Percentiles rank a stretch among this genome's conserved stretches.
Evolutionary conservation across 2,113 vertebrate species (phyloP).

Genomic region (Abramis brama): DNA sequence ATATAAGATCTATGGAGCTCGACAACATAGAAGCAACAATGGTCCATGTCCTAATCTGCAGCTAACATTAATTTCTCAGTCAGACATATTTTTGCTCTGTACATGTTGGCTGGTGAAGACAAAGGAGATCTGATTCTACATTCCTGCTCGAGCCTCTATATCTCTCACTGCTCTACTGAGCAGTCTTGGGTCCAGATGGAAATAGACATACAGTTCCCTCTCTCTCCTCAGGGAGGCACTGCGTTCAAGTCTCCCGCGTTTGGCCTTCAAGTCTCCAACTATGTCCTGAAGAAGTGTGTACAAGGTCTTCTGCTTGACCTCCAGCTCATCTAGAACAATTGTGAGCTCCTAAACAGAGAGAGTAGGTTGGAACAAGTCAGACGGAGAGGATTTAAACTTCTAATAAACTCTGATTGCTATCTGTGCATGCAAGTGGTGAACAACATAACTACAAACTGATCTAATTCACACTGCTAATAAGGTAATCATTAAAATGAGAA

Average conservation of each 20-base stretch:
- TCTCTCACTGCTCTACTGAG: constrained; percentile 83
- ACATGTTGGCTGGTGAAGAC: neutral
- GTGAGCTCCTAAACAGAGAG: constrained; percentile 79
- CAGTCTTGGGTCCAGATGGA: constrained; percentile 80
- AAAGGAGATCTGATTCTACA: constrained; percentile 44
- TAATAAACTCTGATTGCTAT: neutral
- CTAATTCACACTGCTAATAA: neutral
- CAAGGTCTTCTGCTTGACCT: constrained; percentile 78
- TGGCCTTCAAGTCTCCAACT: constrained; percentile 81
- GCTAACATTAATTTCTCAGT: neutral
- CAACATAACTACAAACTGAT: neutral
- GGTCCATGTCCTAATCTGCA: neutral
- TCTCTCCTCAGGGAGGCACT: constrained; percentile 78
- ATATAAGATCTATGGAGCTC: neutral
- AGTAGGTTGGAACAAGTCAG: neutral
- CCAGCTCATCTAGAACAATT: constrained; percentile 76
- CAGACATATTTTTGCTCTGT: neutral
- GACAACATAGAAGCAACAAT: neutral
- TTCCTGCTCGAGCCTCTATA: constrained; percentile 75
- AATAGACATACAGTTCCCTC: constrained; percentile 87
- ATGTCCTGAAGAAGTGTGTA: constrained; percentile 80
- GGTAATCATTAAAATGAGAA: neutral
- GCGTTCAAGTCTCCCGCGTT: constrained; percentile 80
- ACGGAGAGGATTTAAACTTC: neutral
- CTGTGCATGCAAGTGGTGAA: too few relatives aligned